Evolutionary conservation across 1,140 invertebrate genomes (phyloP), one percentile per base, ranked within the genome.

Genomic region (Trichonephila inaurata): DNA sequence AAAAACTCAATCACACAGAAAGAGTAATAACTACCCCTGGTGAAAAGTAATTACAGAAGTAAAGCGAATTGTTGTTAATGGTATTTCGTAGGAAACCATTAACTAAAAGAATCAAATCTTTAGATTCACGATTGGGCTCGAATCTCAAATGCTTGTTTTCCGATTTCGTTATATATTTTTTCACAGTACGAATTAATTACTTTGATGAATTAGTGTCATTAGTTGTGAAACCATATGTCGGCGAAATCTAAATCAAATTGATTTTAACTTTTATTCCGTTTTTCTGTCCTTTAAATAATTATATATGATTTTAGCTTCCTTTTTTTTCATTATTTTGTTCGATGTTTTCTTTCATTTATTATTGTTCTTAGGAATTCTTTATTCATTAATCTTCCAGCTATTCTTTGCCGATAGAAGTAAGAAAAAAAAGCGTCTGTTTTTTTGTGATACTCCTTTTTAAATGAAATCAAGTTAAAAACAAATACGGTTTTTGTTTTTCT

Each of bases 121-220:
- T 77, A 28, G 72, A 77, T 77, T 77, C 72, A 77, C 28, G n/a
- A 69, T 24, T 51, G 51, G 51, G 51, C 51, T 12, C 24, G 10
- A 14, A 24, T 18, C 28, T 77, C 72, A 77, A 77, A 77, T 77
- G 33, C 33, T 77, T 33, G 72, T 77, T 77, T 33, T 14, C 33
- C 72, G 33, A 4, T 18, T 40, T 5, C 16, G 72, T 77, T 77
- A 10, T 51, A n/a, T 8, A 12, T 77, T 77, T 77, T 77, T 77
- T 77, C 14, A 77, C 18, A 28, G 33, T 18, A 33, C 14, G 24
- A 33, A 77, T 77, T 24, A 77, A 77, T 40, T 77, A 77, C 6
- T 77, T 40, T 40, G 33, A 77, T 77, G 33, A 77, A 77, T 77
- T 40, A 16, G 14, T 77, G 72, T 77, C 72, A 33, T 77, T 77